Percentiles rank a stretch among this genome's conserved stretches.
Evolutionary conservation across 2,113 vertebrate genomes (phyloP).

Genomic region (Zosterops borbonicus): DNA sequence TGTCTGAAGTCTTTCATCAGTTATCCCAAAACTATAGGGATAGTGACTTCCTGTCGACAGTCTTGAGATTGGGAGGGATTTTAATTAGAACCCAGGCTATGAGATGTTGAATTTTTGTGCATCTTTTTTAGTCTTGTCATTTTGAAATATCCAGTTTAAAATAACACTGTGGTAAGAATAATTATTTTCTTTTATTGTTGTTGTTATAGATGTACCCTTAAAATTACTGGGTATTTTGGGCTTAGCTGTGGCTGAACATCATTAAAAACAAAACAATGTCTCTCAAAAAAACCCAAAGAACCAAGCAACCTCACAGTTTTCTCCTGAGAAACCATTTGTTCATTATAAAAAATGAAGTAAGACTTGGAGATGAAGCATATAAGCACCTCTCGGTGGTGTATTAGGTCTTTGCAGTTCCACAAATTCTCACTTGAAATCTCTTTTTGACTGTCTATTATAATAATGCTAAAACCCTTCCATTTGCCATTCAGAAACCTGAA

Average conservation of each 20-base stretch:
- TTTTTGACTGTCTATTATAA: not conserved
- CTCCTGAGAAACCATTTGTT: not conserved
- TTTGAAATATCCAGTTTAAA: not conserved
- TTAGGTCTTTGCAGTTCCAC: not conserved
- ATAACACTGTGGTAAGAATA: not conserved
- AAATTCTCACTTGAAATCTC: not conserved
- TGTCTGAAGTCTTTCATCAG: conserved; percentile 32
- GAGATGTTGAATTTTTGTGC: not conserved
- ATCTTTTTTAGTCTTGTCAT: not conserved
- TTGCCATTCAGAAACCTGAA: not conserved
- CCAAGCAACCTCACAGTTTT: not conserved
- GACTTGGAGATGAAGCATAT: not conserved
- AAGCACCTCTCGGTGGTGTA: not conserved
- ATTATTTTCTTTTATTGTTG: not conserved
- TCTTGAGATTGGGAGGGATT: not conserved
- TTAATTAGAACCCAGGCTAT: conserved; percentile 30
- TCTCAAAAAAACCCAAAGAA: not conserved
- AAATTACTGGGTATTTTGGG: not conserved
- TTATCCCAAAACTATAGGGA: not conserved
- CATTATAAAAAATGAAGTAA: not conserved
- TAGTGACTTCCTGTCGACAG: not conserved
- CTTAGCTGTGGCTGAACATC: not conserved
- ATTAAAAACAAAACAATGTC: not conserved
- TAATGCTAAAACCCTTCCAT: not conserved
- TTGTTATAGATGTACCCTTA: not conserved